Percentiles rank a stretch among this genome's conserved stretches.
Evolutionary conservation across 2,113 vertebrate genomes (phyloP).

Genomic region (Agelaius tricolor): DNA sequence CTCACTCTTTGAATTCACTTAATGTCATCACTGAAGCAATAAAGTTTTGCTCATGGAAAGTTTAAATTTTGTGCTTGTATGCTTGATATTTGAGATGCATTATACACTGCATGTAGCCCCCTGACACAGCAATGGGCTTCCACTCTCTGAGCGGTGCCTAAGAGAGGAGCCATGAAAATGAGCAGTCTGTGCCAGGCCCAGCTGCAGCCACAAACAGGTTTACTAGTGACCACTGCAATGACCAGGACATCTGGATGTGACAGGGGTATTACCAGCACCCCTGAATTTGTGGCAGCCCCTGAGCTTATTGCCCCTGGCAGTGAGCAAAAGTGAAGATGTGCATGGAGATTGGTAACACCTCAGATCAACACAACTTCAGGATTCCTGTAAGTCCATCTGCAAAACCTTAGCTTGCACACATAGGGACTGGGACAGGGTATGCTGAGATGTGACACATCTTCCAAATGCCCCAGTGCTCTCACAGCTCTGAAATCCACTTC

Average conservation of each 20-base stretch:
- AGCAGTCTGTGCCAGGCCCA: background rate
- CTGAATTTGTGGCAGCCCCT: background rate
- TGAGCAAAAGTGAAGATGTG: background rate
- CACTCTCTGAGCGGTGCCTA: background rate
- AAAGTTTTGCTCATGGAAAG: background rate
- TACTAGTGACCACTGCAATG: background rate
- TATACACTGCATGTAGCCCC: background rate
- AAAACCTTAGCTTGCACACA: background rate
- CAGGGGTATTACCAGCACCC: background rate
- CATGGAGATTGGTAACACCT: background rate
- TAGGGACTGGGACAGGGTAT: background rate
- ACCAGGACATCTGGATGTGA: background rate
- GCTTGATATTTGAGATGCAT: background rate
- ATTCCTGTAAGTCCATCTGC: background rate
- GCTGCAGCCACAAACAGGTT: background rate
- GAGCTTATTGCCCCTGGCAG: background rate
- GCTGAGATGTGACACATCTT: background rate
- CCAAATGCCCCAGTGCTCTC: background rate
- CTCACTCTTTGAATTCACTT: background rate
- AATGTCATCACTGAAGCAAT: background rate
- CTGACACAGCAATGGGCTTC: background rate
- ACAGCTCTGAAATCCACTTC: background rate
- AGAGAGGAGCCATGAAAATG: background rate
- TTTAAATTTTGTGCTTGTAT: background rate
- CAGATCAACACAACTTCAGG: background rate